A percentile compares a stretch with the other conserved stretches of the same genome.
phyloP scores from a whole-genome alignment of 2,797 vertebrate genomes.

The Anomalospiza imberbis region DNA sequence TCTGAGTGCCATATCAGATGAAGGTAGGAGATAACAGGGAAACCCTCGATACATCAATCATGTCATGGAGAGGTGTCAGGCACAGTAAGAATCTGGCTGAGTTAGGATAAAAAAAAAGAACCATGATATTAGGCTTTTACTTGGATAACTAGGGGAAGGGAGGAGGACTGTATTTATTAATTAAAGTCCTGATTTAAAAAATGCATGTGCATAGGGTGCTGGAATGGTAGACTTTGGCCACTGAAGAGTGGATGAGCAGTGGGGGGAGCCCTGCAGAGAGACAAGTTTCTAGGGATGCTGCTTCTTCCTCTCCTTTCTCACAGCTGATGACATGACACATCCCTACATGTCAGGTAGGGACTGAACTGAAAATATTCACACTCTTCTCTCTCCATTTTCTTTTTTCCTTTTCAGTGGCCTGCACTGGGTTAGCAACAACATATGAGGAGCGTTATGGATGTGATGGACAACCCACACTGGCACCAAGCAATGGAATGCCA shows the following conservation, averaged over 20 bases:
- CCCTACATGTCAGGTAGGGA: not conserved
- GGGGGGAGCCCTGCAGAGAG: not conserved
- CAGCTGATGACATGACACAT: not conserved
- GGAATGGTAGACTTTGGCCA: not conserved
- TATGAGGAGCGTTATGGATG: not conserved
- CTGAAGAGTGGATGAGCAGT: not conserved
- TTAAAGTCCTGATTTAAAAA: not conserved
- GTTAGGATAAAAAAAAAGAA: not conserved
- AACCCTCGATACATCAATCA: not conserved
- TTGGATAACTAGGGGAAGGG: not conserved
- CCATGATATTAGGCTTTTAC: not conserved
- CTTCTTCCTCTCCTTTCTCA: not conserved
- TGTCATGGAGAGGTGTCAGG: not conserved
- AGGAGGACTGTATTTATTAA: not conserved
- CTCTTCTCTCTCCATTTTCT: not conserved
- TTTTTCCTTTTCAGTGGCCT: not conserved
- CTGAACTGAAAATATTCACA: not conserved
- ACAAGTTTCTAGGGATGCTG: not conserved
- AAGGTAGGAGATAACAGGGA: conserved; percentile 15
- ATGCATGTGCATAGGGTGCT: not conserved
- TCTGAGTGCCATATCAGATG: not conserved
- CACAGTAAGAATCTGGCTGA: not conserved
- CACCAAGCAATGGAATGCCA: not conserved
- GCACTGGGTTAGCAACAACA: not conserved
- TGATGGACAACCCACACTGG: not conserved